phyloP scores from a whole-genome alignment of 2,113 vertebrate genomes.

The Xenopus laevis region DNA sequence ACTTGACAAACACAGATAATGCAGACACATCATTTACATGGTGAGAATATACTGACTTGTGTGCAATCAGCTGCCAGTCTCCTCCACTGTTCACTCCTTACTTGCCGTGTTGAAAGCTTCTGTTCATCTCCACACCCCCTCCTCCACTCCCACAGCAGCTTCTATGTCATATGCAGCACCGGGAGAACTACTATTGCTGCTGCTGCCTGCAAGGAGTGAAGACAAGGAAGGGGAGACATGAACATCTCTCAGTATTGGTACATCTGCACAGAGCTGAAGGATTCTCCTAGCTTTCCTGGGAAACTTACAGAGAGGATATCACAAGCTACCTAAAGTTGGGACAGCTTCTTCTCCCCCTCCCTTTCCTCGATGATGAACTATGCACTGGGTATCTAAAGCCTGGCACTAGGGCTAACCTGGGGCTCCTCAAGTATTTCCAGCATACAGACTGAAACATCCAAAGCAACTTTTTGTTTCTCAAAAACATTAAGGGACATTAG shows the following conservation, averaged over 20 bases:
- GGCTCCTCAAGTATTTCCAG: conserved; percentile 20
- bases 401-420: background rate
- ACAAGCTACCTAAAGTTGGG: conserved; percentile 28
- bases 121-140: conserved; percentile 27
- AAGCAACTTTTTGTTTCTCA: conserved; percentile 18
- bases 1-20: too few species aligned
- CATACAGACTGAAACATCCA: conserved; percentile 4
- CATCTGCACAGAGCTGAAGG: conserved; percentile 1
- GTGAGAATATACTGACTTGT: conserved; percentile 5
- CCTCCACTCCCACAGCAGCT: conserved; percentile 41
- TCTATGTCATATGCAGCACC: conserved; percentile 38
- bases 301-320: conserved; percentile 10
- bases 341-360: background rate
- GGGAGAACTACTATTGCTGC: conserved; percentile 27
- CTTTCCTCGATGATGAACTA: conserved; percentile 1
- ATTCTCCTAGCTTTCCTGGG: background rate
- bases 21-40: too few species aligned
- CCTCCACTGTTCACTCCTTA: conserved; percentile 27
- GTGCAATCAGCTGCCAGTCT: conserved; percentile 15
- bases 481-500: background rate
- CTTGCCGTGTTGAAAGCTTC: conserved; percentile 34
- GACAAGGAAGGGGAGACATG: conserved; percentile 28
- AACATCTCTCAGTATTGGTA: conserved; percentile 16
- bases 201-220: conserved; percentile 34
- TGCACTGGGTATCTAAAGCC: conserved; percentile 15